These are phyloP conservation scores for Nothoprocta pentlandii DNA, from an alignment of 2,113 vertebrate species.

Conservation along the genomic window DNA sequence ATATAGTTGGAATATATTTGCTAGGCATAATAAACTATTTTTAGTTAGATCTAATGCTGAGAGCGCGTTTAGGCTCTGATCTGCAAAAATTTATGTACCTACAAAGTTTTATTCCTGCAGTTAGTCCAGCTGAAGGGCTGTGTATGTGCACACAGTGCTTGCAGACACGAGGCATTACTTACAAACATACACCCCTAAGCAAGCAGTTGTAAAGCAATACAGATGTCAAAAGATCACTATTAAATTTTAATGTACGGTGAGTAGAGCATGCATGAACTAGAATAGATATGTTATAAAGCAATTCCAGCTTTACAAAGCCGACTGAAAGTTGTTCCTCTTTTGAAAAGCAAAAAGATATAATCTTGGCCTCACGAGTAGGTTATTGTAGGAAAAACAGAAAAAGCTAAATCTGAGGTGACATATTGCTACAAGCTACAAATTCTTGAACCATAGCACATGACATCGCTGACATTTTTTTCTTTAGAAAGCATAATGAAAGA, in stretches of 20 bases:
- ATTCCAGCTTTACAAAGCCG: neutral
- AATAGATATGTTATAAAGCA: neutral
- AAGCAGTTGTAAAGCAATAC: neutral
- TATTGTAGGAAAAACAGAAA: neutral
- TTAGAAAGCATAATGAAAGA: neutral
- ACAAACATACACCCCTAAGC: neutral
- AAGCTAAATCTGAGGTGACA: neutral
- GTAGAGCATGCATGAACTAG: neutral
- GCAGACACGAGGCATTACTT: neutral
- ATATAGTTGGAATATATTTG: neutral
- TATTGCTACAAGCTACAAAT: neutral
- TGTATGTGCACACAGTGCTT: neutral
- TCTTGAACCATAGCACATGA: neutral
- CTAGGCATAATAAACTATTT: neutral
- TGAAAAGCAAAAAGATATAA: neutral
- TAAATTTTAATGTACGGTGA: neutral
- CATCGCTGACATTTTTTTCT: neutral
- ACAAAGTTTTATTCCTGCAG: neutral
- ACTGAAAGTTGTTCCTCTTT: neutral
- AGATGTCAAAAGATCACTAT: neutral
- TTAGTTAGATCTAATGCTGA: neutral
- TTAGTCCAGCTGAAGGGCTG: neutral
- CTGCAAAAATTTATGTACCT: neutral
- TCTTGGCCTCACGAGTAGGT: neutral
- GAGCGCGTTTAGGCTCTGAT: neutral